Base-by-base conservation (phyloP, 2,797 vertebrate genomes). In the Picus viridis region DNA sequence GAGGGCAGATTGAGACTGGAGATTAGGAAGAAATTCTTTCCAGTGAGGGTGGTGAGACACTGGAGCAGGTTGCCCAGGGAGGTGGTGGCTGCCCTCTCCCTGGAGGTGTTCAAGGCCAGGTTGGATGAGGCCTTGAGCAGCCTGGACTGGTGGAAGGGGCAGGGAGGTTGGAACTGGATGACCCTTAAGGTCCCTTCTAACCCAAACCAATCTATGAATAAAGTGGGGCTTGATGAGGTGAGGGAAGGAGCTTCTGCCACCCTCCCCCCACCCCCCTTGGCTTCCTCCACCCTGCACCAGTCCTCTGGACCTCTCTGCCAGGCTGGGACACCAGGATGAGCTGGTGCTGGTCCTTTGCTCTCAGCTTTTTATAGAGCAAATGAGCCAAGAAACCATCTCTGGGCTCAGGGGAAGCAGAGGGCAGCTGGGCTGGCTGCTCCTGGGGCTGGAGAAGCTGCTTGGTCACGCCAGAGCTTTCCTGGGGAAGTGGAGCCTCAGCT, bases 191-290 rank as follows among this genome's bases (percentile, higher is more conserved):
- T 51, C 23, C 49, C 23, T 51, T 51, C 49, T 23, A 51, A 51
- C 23, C 22, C 12, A 51, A 51, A 24, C 49, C 49, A 51, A 13
- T 51, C 23, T 51, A 51, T 51, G 23, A 22, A 49, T 49, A 8
- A 57, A 23, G 47, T 0, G 4, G 27, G 30, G 27, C 41, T 69
- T 0, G 0, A 2, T 0, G 0, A 58, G 36, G 62, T 0, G 0
- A 10, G 22, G 41, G 36, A 76, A 45, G 39, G 82, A 47, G 39
- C 14, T 81, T 12, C 82, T 56, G 70, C 58, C 32, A 2, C 32
- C 49, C 1, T 10, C 43, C 8, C 51, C 27, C 43, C 49, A 1
- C 10, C 51, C 27, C 56, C 29, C 41, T 47, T 0, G 1, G 29
- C 64, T n/a, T 5, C 6, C 5, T 36, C 51, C 16, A 34, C 71